Base-by-base conservation (phyloP, 2,113 vertebrate species). In the Willisornis vidua region DNA sequence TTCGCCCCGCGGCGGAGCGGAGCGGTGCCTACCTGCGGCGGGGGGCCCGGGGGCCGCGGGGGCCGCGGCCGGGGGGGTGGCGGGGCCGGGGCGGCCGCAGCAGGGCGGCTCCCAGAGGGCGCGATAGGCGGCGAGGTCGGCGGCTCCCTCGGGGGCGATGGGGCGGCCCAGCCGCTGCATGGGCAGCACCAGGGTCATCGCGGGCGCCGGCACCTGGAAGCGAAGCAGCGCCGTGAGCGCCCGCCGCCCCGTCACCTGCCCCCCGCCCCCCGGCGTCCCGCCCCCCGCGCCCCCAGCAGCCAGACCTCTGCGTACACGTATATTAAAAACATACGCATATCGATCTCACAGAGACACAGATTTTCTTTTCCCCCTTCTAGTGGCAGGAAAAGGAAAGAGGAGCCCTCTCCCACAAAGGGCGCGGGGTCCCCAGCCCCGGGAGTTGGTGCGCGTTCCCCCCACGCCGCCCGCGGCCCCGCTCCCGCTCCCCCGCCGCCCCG, bases 21-120 rank as follows among this genome's bases (percentile, higher is more conserved):
- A 71, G 46, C 66, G 74, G 46, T n/a, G 66, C 81, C 51, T 89
- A 76, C 63, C 97, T 99, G 98, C 98, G 58, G 96, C 78, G 96
- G 95, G 5, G 98, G 97, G 52, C 98, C 65, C 35, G 97, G 4
- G 49, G 49, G 58, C 46, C 46, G 46, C 46, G 19, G 46, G 46
- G 46, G 46, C 46, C 46, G 46, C 39, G 39, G 39, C 39, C 39
- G 39, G 39, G 39, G 39, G 39, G 39, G 39, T 39, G 39, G 39
- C 39, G 39, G 39, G 39, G 39, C 39, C 39, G 39, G 39, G 39
- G 39, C 39, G 39, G 39, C 39, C 39, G 39, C 39, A 39, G 39
- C 39, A 39, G 39, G 39, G 39, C 39, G 39, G 39, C 39, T 39
- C 39, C 39, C 39, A 39, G 39, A 39, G 39, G 39, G 39, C 39